Evolutionary conservation across 2,888 invertebrate species (phyloP).

Genomic region (Synergus japonicus): DNA sequence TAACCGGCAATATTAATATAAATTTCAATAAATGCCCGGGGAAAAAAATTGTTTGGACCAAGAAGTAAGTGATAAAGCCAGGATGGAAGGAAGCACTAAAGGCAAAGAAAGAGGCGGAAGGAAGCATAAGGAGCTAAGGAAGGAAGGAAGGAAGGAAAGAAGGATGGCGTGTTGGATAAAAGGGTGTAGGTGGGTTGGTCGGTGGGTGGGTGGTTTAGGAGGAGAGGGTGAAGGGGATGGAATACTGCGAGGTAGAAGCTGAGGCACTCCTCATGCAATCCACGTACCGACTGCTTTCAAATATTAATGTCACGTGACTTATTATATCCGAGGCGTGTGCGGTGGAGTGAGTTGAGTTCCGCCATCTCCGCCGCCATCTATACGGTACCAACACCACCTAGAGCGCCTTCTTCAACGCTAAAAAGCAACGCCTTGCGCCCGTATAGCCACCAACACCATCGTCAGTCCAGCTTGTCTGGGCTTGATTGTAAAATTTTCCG

Average conservation of each 20-base stretch:
- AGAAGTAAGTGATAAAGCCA: background rate
- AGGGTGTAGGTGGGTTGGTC: conserved; percentile 37
- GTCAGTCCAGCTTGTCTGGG: conserved; percentile 64
- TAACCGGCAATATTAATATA: background rate
- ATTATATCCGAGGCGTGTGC: conserved; percentile 75
- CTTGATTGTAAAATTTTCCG: conserved; percentile 72
- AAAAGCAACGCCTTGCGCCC: conserved; percentile 54
- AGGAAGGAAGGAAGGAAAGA: conserved; percentile 30
- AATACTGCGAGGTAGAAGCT: conserved; percentile 68
- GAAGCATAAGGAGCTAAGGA: conserved; percentile 35
- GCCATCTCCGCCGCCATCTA: conserved; percentile 56
- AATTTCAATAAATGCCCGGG: background rate
- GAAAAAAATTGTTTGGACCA: background rate
- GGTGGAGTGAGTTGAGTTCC: conserved; percentile 69
- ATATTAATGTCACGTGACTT: conserved; percentile 78
- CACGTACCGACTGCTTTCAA: conserved; percentile 77
- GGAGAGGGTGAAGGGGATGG: conserved; percentile 60
- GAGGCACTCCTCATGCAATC: conserved; percentile 74
- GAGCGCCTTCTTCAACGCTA: conserved; percentile 57
- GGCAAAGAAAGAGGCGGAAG: conserved; percentile 45
- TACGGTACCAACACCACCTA: conserved; percentile 49
- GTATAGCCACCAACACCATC: conserved; percentile 59
- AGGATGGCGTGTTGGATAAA: conserved; percentile 25
- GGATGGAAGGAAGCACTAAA: conserved; percentile 11
- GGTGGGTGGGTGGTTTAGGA: conserved; percentile 23